A percentile compares a stretch with the other conserved stretches of the same genome.
Evolutionary conservation across 2,797 vertebrate genomes (phyloP).

Genomic region (Semaprochilodus insignis): DNA sequence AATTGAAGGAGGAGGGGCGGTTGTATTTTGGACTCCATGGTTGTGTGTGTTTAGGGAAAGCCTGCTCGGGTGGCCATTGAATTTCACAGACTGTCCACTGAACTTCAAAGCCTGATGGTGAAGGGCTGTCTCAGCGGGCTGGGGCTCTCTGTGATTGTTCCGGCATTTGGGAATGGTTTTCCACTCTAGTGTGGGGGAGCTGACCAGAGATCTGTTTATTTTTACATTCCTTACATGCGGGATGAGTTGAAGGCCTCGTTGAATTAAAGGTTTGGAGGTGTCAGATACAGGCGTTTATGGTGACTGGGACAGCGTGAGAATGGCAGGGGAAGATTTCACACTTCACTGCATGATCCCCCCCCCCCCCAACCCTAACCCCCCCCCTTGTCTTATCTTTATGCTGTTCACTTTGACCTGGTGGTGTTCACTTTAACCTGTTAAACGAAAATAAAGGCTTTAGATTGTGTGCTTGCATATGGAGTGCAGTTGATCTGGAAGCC

Average conservation of each 20-base stretch:
- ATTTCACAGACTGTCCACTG: conserved; percentile 63
- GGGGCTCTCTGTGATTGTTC: neutral
- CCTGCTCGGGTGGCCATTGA: conserved; percentile 61
- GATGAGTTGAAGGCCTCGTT: conserved; percentile 22
- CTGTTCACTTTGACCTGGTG: neutral
- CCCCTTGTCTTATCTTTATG: neutral
- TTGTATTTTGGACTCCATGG: conserved; percentile 63
- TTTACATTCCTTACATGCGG: conserved; percentile 37
- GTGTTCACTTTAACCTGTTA: neutral
- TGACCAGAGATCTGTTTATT: conserved; percentile 25
- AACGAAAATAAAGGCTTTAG: neutral
- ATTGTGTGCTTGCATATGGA: neutral
- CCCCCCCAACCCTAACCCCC: neutral
- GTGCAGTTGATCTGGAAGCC: neutral
- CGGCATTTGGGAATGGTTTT: neutral
- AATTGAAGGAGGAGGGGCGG: conserved; percentile 67
- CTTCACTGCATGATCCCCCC: neutral
- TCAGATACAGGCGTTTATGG: neutral
- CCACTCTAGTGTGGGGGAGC: neutral
- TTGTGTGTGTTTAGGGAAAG: neutral
- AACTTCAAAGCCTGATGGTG: conserved; percentile 48
- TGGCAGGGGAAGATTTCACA: conserved; percentile 2
- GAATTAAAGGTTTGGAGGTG: conserved; percentile 6
- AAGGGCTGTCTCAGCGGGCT: neutral
- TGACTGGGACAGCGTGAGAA: conserved; percentile 17